A percentile compares a stretch with the other conserved stretches of the same genome.
phyloP scores from a whole-genome alignment of 2,888 invertebrate species.

The Melolontha melolontha region DNA sequence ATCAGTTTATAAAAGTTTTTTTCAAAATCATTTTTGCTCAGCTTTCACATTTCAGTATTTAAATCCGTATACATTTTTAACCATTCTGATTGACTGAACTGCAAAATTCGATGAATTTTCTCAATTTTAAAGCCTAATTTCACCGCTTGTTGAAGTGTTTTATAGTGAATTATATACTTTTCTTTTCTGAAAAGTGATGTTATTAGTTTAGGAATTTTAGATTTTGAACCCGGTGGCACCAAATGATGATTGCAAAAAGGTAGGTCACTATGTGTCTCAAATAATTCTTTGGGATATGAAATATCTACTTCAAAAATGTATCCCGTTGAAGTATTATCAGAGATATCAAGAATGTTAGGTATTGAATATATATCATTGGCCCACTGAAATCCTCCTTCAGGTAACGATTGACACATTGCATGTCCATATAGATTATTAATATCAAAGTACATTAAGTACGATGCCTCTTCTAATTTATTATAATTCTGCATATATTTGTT shows the following conservation, averaged over 20 bases:
- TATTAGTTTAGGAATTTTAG: conserved; percentile 50
- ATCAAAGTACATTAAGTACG: too few species aligned
- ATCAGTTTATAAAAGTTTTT: conserved; percentile 32
- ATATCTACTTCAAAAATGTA: conserved; percentile 58
- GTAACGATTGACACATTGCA: too few species aligned
- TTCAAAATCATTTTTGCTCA: conserved; percentile 43
- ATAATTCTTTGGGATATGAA: conserved; percentile 49
- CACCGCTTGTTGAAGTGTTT: conserved; percentile 52
- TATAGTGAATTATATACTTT: conserved; percentile 52
- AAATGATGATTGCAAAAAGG: conserved; percentile 54
- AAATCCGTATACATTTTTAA: conserved; percentile 59
- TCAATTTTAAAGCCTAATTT: conserved; percentile 50
- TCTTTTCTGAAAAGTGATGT: too few species aligned
- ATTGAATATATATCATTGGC: conserved; percentile 13
- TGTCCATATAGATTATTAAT: too few species aligned
- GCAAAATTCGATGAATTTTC: conserved; percentile 56
- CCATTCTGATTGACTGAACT: conserved; percentile 59
- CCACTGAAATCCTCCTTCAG: too few species aligned
- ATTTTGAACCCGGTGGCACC: conserved; percentile 46
- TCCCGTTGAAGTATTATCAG: conserved; percentile 45
- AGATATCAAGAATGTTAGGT: conserved; percentile 15
- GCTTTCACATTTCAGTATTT: conserved; percentile 57
- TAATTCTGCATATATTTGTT: conserved; percentile 57
- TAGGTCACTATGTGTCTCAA: conserved; percentile 53
- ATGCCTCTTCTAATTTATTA: too few species aligned